phyloP scores from a whole-genome alignment of 2,888 invertebrate genomes.

The Poecilobothrus nobilitatus region DNA sequence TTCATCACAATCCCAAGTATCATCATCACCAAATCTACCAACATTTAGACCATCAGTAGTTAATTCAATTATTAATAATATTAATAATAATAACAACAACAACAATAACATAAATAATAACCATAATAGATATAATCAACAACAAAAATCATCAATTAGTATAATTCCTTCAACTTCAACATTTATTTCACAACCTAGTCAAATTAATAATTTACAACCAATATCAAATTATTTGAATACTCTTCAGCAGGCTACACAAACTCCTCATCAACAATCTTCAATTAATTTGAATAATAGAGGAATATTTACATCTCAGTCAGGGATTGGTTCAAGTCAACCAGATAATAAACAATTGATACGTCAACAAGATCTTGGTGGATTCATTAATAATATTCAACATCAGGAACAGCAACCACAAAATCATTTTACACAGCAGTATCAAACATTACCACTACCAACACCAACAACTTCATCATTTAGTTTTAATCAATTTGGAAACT shows the following conservation, averaged over 20 bases:
- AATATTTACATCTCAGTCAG: no score
- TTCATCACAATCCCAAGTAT: neutral
- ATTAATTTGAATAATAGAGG: neutral
- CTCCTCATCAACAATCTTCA: neutral
- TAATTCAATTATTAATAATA: no score
- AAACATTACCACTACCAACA: neutral
- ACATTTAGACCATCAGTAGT: neutral
- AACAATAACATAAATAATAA: neutral
- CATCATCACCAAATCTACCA: neutral
- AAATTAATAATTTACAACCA: neutral
- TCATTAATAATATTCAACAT: constrained; percentile 11
- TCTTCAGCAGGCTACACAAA: neutral
- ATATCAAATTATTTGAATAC: neutral
- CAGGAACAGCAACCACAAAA: constrained; percentile 25
- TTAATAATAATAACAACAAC: neutral
- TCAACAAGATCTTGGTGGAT: neutral
- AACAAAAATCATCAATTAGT: constrained; percentile 14
- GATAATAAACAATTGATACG: neutral
- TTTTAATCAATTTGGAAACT: neutral
- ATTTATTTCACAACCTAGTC: constrained; percentile 1
- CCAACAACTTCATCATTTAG: constrained; percentile 1
- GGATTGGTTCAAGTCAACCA: no score
- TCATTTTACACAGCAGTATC: constrained; percentile 11
- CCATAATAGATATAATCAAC: constrained; percentile 15
- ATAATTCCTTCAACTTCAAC: constrained; percentile 15